A percentile compares a stretch with the other conserved stretches of the same genome.
phyloP scores from a whole-genome alignment of 2,797 vertebrate genomes.

The Alcedo atthis region DNA sequence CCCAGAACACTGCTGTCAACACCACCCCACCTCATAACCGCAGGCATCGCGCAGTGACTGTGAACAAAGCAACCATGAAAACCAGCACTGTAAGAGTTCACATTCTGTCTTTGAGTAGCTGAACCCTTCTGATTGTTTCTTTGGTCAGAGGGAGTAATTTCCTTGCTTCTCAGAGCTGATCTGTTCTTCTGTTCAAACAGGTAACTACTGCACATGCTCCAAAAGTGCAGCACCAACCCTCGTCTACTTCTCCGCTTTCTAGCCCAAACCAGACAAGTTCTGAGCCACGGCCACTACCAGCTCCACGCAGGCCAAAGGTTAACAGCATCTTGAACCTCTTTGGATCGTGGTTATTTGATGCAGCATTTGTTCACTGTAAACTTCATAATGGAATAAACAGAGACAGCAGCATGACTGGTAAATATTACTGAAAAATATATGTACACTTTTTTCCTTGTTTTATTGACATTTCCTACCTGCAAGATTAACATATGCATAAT shows the following conservation, averaged over 20 bases:
- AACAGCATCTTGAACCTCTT: conserved; percentile 95
- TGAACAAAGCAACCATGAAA: conserved; percentile 92
- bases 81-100: conserved; percentile 86
- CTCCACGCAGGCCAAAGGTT: conserved; percentile 89
- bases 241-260: conserved; percentile 90
- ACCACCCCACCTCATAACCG: conserved; percentile 93
- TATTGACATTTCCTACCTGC: conserved; percentile 84
- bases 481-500: conserved; percentile 78
- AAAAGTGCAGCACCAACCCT: conserved; percentile 87
- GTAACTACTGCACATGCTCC: conserved; percentile 85
- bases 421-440: conserved; percentile 72
- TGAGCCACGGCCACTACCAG: conserved; percentile 88
- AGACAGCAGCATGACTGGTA: conserved; percentile 96
- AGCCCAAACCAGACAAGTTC: conserved; percentile 94
- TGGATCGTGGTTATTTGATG: conserved; percentile 93
- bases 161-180: not conserved
- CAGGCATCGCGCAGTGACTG: conserved; percentile 88
- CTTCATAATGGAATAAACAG: conserved; percentile 88
- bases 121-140: not conserved
- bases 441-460: conserved; percentile 27
- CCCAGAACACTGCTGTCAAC: conserved; percentile 79
- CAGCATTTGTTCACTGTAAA: conserved; percentile 89
- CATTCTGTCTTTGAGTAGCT: not conserved
- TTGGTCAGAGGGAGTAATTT: not conserved
- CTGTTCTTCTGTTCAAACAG: conserved; percentile 74